Conservation (phyloP, 2,888 invertebrate species). For the Cheilosia soror region DNA sequence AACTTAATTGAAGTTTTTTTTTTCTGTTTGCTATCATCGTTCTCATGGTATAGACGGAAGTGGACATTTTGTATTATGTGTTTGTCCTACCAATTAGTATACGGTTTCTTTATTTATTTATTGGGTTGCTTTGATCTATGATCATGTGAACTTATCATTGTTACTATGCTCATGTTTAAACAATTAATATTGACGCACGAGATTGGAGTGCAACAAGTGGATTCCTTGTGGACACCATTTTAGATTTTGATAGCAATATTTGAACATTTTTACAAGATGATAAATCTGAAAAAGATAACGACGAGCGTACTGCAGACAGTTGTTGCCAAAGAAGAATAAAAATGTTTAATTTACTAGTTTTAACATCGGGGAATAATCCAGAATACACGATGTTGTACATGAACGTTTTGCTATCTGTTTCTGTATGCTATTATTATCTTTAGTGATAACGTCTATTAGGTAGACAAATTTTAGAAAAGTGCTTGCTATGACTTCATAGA, state of each 20-base stretch:
- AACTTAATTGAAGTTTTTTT: conserved; percentile 33
- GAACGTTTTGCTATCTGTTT: neutral
- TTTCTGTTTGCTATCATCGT: neutral
- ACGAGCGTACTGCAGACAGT: neutral
- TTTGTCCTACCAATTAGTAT: conserved; percentile 50
- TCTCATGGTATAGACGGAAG: conserved; percentile 38
- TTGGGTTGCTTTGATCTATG: conserved; percentile 30
- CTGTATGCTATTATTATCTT: conserved; percentile 23
- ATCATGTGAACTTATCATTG: neutral
- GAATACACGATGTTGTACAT: neutral
- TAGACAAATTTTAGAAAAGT: conserved; percentile 6
- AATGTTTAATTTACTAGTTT: neutral
- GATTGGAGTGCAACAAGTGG: neutral
- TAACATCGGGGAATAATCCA: neutral
- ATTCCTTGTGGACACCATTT: no score
- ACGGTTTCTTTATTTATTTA: conserved; percentile 24
- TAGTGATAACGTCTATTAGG: conserved; percentile 11
- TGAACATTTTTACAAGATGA: neutral
- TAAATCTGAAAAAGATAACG: neutral
- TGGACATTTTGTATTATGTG: conserved; percentile 38
- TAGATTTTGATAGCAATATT: neutral
- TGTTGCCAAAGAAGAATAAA: neutral
- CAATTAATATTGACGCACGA: conserved; percentile 2
- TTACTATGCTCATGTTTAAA: neutral
- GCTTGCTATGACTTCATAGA: neutral